Evolutionary conservation across 2,888 invertebrate genomes (phyloP), one percentile per base, ranked within the genome.

Genomic region (Rhagonycha fulva): DNA sequence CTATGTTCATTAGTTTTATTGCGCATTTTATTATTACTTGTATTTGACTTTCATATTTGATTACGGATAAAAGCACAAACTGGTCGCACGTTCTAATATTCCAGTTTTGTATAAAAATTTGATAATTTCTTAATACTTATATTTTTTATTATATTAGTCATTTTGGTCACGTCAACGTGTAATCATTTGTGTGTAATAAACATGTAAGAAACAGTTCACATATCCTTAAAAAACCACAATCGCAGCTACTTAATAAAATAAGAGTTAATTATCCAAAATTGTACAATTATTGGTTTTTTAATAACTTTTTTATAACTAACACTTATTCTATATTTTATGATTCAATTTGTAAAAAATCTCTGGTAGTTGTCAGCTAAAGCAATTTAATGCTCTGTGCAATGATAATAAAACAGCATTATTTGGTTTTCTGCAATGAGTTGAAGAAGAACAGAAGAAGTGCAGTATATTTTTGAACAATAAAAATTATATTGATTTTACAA

Each of bases 1-100:
- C 63, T 67, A 70, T 69, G 70, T 62, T 74, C 76, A 73, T 76
- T 76, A 76, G 70, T 28, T 76, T 76, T 76, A 76, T 73, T 73
- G 68, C 74, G 24, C 62, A 28, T 72, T 72, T 76, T 66, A 66
- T 74, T 71, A 71, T 74, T 68, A 71, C 71, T 62, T 68, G 24
- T 60, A 19, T 69, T 63, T 62, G 26, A 61, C 68, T 73, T 68
- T 68, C 73, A 61, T 74, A 75, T 74, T 74, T 60, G 66, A 75
- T 71, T 67, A 61, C 24, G 19, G 47, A 69, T 47, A 70, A 47
- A 47, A n/a, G 47, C 47, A 47, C 47, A 47, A 47, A 47, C 47
- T 47, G 47, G 72, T 76, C 76, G 62, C 76, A 76, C 76, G 76
- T 71, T 74, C 76, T 74, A 63, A 62, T 71, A 71, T 60, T 68